Base-by-base conservation (phyloP, 2,113 vertebrate species). In the Chlorocebus sabaeus region DNA sequence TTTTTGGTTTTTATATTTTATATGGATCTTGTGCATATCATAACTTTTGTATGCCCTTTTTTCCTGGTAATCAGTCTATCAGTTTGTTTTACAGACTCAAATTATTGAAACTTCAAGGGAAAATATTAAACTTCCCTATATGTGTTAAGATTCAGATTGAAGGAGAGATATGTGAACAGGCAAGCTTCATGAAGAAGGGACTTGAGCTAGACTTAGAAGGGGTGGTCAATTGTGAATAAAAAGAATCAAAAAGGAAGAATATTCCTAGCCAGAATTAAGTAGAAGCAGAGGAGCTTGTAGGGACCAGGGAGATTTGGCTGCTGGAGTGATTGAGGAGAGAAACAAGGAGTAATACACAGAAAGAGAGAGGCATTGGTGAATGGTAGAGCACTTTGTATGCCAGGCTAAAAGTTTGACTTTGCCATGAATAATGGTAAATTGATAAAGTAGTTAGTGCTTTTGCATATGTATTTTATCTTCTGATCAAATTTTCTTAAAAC, bases 401-500 rank as follows among this genome's bases (percentile, higher is more conserved):
- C 38, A 82, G 85, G 1, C 20, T 85, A 57, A 70, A 82, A 23
- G 27, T 52, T 88, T 23, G 0, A 45, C 3, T 78, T 83, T 86
- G 82, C 12, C 16, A 32, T 3, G 9, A 32, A 52, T 8, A 59
- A 45, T 45, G 67, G 16, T 14, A 55, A 96, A 95, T 22, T 83
- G 22, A 78, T 61, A 64, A 87, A 89, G 3, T n/a, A 9, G 7
- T 90, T 89, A 43, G 6, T 2, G 79, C 9, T 2, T 67, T 48
- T 55, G 5, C 5, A 52, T 75, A 70, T 20, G 64, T 83, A 52
- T 45, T 38, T 82, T 92, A 84, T 82, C 30, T 95, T 73, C 27
- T 67, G 18, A 72, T 40, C 30, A 92, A 85, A 85, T 73, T 85
- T 73, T 27, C n/a, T 72, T 80, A 81, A 96, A 95, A 90, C 50